A percentile compares a stretch with the other conserved stretches of the same genome.
Conservation (phyloP, 2,797 vertebrate genomes). For the Malacoctenus gilli region DNA sequence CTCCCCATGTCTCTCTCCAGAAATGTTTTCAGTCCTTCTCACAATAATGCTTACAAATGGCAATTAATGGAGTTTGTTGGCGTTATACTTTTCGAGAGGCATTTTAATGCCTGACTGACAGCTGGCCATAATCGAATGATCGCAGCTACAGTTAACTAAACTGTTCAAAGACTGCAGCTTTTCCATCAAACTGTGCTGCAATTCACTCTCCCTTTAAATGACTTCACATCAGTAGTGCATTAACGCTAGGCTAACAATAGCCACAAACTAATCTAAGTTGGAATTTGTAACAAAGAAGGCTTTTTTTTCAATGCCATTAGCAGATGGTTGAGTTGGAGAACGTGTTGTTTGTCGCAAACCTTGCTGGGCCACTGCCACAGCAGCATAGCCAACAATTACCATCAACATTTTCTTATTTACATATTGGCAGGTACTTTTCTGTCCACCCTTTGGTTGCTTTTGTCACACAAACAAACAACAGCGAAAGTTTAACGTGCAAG, state of each 20-base stretch:
- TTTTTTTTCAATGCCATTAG: conserved; percentile 1
- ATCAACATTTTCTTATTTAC: not conserved
- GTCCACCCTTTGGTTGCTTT: not conserved
- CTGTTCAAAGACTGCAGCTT: not conserved
- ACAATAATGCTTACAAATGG: conserved; percentile 5
- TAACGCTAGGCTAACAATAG: not conserved
- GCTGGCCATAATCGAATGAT: conserved; percentile 8
- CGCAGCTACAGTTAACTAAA: not conserved
- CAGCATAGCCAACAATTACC: not conserved
- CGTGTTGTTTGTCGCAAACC: not conserved
- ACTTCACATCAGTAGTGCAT: no score
- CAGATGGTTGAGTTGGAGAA: not conserved
- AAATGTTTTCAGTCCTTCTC: conserved; percentile 24
- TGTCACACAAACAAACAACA: not conserved
- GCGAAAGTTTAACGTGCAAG: no score
- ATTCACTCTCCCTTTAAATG: no score
- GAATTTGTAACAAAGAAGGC: conserved; percentile 11
- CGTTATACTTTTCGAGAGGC: conserved; percentile 15
- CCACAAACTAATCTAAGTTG: conserved; percentile 7
- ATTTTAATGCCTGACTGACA: conserved; percentile 18
- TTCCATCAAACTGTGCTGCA: not conserved
- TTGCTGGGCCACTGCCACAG: not conserved
- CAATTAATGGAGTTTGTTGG: conserved; percentile 10
- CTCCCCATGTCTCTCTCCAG: conserved; percentile 22
- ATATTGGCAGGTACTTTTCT: not conserved